Evolutionary conservation across 1,140 invertebrate species (phyloP), one percentile per base, ranked within the genome.

Genomic region (Sarcophaga bullata): DNA sequence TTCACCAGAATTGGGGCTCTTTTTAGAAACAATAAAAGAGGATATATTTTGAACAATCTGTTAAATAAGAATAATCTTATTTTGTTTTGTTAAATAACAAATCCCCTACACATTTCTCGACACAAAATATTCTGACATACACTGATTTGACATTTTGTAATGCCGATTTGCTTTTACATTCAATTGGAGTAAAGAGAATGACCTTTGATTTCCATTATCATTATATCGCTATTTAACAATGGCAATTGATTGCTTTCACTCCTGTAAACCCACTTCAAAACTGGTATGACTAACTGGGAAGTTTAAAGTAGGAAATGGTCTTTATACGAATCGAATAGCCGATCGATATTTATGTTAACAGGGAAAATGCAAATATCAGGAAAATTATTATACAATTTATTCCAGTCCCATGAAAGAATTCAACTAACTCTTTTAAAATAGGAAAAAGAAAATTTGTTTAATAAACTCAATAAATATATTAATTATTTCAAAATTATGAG

Each of bases 81-180:
- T n/a, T n/a, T n/a, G n/a, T n/a, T n/a, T 76, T 48, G 6, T 49
- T 76, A 76, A 76, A 48, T 49, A 49, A 76, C 17, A 49, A 17
- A n/a, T 76, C 73, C 8, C 47, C 73, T 5, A 76, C 73, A 17
- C 73, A 76, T 76, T 48, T 73, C 6, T 76, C 73, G 13, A 49
- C 73, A 49, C 13, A 76, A 9, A 76, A 76, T 8, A 48, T 47
- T 17, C 17, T 76, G 1, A 49, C 73, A 6, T 47, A 76, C 49
- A 49, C 49, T 9, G 73, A 76, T 15, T 48, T 76, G n/a, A 49
- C 47, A 8, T 15, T 76, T n/a, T 76, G 13, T 49, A 49, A 11
- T 7, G 47, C 73, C 9, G 46, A 76, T 49, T 47, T 76, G 3
- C 5, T 17, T 17, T 8, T 76, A n/a, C n/a, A 49, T 8, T 49